Conservation (phyloP, 2,888 invertebrate species). For the Leptura quadrifasciata region DNA sequence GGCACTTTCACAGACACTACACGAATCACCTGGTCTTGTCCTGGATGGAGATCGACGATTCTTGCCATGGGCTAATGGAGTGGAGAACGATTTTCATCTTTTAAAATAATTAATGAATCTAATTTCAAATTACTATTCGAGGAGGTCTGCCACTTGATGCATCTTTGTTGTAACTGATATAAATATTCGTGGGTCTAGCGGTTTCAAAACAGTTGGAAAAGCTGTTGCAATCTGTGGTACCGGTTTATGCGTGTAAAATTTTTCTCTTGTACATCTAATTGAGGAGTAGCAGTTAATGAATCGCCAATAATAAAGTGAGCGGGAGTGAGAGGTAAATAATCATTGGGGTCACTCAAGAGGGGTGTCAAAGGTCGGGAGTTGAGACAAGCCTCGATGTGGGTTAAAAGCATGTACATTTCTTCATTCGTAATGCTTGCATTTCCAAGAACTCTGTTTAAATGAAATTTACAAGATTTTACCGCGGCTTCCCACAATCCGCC, state of each 20-base stretch:
- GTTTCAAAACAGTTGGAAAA: constrained; percentile 39
- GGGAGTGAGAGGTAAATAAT: constrained; percentile 19
- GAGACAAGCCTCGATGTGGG: constrained; percentile 63
- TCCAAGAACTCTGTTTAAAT: constrained; percentile 58
- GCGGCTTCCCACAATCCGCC: constrained; percentile 36
- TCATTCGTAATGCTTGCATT: constrained; percentile 59
- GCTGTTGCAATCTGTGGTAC: constrained; percentile 34
- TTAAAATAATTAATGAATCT: constrained; percentile 38
- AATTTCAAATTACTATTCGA: constrained; percentile 5
- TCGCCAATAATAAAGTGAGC: constrained; percentile 39
- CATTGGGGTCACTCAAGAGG: neutral
- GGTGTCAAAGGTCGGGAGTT: constrained; percentile 60
- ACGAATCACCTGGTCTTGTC: constrained; percentile 36
- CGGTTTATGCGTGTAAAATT: neutral
- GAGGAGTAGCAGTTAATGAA: constrained; percentile 21
- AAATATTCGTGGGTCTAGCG: constrained; percentile 39
- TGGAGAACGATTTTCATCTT: constrained; percentile 41
- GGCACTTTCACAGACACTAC: constrained; percentile 45
- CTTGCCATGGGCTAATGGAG: constrained; percentile 44
- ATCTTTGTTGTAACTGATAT: constrained; percentile 30
- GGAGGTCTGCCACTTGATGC: constrained; percentile 27
- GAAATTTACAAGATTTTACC: constrained; percentile 56
- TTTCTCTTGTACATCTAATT: neutral
- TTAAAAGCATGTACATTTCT: constrained; percentile 62
- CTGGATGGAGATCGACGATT: constrained; percentile 28